These are phyloP conservation scores for Margarornis squamiger DNA, from an alignment of 2,797 vertebrate genomes.

Conservation along the genomic window DNA sequence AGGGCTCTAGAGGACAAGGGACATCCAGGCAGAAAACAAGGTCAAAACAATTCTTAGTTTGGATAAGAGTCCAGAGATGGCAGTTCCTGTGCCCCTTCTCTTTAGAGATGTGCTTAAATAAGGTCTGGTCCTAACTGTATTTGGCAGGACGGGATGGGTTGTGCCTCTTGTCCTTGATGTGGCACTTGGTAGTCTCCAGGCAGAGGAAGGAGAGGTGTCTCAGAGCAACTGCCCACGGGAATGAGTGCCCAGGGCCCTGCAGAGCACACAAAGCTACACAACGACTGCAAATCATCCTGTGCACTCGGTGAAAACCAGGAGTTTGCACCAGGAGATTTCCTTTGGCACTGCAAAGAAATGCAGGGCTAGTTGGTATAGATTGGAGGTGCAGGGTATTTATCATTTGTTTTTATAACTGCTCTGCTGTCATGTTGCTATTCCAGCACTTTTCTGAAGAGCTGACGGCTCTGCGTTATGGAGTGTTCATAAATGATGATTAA, in stretches of 20 bases:
- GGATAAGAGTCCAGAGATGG: background rate
- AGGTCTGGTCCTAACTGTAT: background rate
- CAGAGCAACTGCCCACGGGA: background rate
- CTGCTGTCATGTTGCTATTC: conserved; percentile 44
- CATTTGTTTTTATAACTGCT: conserved; percentile 25
- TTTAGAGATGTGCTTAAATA: background rate
- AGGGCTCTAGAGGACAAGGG: background rate
- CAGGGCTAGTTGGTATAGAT: background rate
- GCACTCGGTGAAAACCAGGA: background rate
- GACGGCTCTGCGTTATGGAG: conserved; percentile 9
- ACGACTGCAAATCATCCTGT: background rate
- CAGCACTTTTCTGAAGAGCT: conserved; percentile 49
- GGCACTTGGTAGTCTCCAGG: background rate
- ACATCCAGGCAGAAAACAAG: background rate
- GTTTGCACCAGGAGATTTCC: background rate
- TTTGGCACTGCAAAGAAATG: background rate
- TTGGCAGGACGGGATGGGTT: background rate
- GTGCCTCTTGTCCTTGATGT: background rate
- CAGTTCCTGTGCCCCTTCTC: background rate
- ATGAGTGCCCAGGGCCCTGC: no score
- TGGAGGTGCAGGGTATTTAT: background rate
- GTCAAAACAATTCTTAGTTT: background rate
- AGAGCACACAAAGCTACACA: no score
- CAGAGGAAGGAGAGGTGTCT: background rate
- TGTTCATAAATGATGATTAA: conserved; percentile 68